These are phyloP conservation scores for Spilogale gracilis DNA, from an alignment of 2,113 vertebrate species.

Conservation along the genomic window DNA sequence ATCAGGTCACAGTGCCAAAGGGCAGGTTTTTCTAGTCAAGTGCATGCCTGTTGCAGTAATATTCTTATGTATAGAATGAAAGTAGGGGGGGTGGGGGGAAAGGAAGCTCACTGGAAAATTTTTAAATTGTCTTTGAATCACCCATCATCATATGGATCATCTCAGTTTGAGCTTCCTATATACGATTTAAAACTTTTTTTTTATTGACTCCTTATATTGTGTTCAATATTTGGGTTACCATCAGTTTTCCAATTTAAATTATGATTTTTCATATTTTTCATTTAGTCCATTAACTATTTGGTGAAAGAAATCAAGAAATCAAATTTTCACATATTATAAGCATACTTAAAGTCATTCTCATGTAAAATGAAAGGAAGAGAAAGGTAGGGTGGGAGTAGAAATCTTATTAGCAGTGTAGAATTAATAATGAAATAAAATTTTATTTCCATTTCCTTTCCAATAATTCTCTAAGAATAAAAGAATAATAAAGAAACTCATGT, in stretches of 20 bases:
- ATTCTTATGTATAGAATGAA: neutral
- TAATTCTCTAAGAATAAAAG: conserved; percentile 5
- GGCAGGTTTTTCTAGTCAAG: neutral
- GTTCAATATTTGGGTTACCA: neutral
- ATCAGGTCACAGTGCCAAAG: neutral
- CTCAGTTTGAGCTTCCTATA: neutral
- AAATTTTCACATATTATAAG: neutral
- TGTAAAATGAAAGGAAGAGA: neutral
- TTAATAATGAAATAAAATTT: neutral
- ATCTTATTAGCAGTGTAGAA: neutral
- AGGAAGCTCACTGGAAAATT: neutral
- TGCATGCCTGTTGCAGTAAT: too few relatives aligned
- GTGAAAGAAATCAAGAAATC: neutral
- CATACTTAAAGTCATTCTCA: neutral
- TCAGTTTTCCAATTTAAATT: conserved; percentile 2
- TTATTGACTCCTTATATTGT: neutral
- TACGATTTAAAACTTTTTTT: neutral
- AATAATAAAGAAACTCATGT: neutral
- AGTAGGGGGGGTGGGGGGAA: neutral
- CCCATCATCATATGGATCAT: neutral
- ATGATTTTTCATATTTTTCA: neutral
- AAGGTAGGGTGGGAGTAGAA: neutral
- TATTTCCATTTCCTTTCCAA: conserved; percentile 3
- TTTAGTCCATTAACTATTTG: neutral
- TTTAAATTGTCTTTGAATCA: neutral